A percentile compares a stretch with the other conserved stretches of the same genome.
Evolutionary conservation across 1,140 invertebrate species (phyloP).

Genomic region (Propsilocerus akamusi): DNA sequence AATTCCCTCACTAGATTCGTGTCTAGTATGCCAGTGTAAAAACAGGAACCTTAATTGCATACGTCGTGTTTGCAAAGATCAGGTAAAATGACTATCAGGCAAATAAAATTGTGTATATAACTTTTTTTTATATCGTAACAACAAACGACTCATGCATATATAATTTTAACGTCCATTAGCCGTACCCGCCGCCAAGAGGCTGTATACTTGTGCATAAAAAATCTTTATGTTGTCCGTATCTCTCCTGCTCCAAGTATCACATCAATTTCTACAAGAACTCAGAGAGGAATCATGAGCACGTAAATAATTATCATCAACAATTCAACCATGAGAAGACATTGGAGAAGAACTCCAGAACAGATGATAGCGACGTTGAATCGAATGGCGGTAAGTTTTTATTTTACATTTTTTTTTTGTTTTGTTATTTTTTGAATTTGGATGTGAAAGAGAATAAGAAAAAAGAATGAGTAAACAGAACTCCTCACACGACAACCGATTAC

Average conservation of each 20-base stretch:
- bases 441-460: neutral
- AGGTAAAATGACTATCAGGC: neutral
- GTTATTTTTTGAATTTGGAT: too few relatives aligned
- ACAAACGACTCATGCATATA: neutral
- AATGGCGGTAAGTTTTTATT: neutral
- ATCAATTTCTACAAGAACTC: neutral
- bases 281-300: neutral
- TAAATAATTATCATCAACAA: neutral
- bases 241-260: conserved; percentile 43
- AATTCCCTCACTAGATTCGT: conserved; percentile 51
- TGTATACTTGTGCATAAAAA: conserved; percentile 47
- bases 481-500: neutral
- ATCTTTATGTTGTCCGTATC: conserved; percentile 51
- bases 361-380: conserved; percentile 8
- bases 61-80: conserved; percentile 48
- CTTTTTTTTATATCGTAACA: neutral
- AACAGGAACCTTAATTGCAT: conserved; percentile 53
- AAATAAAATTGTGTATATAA: neutral
- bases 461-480: neutral
- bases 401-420: too few relatives aligned
- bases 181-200: conserved; percentile 47
- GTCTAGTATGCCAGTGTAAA: conserved; percentile 54
- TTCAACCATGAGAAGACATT: conserved; percentile 6
- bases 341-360: conserved; percentile 6
- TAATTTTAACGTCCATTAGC: conserved; percentile 22